phyloP scores from a whole-genome alignment of 2,797 vertebrate species.

The Crenuchus spilurus region DNA sequence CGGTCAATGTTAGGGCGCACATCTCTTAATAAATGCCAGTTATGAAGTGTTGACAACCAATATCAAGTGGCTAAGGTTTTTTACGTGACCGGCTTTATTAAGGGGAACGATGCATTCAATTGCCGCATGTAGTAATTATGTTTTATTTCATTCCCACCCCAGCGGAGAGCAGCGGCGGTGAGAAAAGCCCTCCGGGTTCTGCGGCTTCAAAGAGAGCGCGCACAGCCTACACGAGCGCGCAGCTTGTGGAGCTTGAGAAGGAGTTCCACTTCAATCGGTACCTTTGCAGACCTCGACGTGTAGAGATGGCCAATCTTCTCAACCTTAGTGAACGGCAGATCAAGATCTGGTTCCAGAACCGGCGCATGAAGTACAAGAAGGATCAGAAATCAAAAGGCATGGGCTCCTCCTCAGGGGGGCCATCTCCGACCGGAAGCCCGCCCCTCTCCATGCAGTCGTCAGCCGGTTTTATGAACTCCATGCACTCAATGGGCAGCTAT shows the following conservation, averaged over 20 bases:
- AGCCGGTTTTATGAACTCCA: constrained; percentile 89
- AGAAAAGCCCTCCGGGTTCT: constrained; percentile 94
- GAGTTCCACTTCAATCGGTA: constrained; percentile 97
- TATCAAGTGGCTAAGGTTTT: constrained; percentile 78
- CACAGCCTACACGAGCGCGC: constrained; percentile 95
- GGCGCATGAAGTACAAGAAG: constrained; percentile 98
- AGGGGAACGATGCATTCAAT: constrained; percentile 88
- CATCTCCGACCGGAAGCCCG: constrained; percentile 91
- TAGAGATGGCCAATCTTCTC: constrained; percentile 97
- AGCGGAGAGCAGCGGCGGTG: constrained; percentile 86
- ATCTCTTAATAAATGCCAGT: constrained; percentile 98
- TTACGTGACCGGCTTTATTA: constrained; percentile 87
- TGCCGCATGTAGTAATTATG: constrained; percentile 87
- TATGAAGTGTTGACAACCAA: constrained; percentile 94
- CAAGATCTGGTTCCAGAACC: constrained; percentile 99
- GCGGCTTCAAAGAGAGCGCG: constrained; percentile 94
- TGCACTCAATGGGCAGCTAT: constrained; percentile 90
- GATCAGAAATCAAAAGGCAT: constrained; percentile 96
- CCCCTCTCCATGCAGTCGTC: constrained; percentile 93
- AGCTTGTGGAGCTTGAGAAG: constrained; percentile 91
- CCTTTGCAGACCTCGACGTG: constrained; percentile 92
- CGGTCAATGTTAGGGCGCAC: constrained; percentile 81
- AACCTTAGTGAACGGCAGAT: constrained; percentile 97
- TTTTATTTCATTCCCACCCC: constrained; percentile 86
- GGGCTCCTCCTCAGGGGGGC: constrained; percentile 92